Conservation (phyloP, 2,113 vertebrate genomes). For the Motacilla alba region DNA sequence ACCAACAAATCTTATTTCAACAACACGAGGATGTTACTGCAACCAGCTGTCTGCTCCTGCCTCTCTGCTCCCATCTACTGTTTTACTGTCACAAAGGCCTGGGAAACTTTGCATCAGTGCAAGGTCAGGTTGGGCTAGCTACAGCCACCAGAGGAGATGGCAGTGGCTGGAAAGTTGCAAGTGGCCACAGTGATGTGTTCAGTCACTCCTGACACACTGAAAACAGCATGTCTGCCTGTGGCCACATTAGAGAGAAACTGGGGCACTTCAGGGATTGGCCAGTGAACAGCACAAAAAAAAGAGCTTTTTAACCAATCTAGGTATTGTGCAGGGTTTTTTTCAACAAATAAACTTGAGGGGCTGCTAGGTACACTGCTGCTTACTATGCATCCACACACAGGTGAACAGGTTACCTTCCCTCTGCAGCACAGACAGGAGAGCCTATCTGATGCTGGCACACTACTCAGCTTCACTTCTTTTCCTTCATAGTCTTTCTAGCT, state of each 20-base stretch:
- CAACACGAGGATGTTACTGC: not conserved
- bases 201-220: not conserved
- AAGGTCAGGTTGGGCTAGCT: not conserved
- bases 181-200: not conserved
- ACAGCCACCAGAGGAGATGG: not conserved
- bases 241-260: not conserved
- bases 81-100: not conserved
- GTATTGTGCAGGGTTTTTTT: not conserved
- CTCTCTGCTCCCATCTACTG: not conserved
- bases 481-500: not conserved
- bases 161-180: not conserved
- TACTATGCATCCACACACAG: not conserved
- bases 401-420: not conserved
- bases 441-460: not conserved
- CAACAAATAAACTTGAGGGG: not conserved
- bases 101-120: not conserved
- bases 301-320: not conserved
- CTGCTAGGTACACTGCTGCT: not conserved
- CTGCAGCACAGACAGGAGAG: not conserved
- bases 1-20: not conserved
- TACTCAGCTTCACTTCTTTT: not conserved
- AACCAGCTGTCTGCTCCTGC: not conserved
- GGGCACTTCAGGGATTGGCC: not conserved
- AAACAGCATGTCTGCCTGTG: not conserved
- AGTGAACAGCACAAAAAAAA: not conserved